These are phyloP conservation scores for cattle (Bos taurus) DNA, from an alignment of 2,113 vertebrate species.

Conservation along the genomic window DNA sequence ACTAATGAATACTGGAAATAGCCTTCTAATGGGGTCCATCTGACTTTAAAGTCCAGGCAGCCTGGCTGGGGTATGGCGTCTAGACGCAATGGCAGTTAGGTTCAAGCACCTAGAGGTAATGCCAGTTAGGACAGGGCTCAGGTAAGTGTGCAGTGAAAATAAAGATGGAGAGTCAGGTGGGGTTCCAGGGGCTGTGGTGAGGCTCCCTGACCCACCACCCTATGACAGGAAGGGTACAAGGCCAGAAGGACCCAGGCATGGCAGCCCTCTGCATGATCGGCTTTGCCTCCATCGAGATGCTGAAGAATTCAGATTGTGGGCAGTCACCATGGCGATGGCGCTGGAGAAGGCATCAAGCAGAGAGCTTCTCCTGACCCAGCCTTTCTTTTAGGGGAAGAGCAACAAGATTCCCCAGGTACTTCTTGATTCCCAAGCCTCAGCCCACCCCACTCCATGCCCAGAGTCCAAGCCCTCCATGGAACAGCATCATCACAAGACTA, in stretches of 20 bases:
- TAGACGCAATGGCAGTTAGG: neutral
- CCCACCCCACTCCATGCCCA: neutral
- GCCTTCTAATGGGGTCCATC: neutral
- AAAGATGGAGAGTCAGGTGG: neutral
- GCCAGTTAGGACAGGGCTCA: neutral
- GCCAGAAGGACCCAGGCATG: neutral
- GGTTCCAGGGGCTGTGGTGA: neutral
- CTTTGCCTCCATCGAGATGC: neutral
- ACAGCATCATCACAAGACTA: neutral
- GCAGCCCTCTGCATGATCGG: neutral
- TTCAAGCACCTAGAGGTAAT: neutral
- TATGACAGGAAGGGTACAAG: neutral
- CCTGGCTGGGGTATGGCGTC: neutral
- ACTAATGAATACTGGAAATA: neutral
- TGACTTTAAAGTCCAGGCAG: neutral
- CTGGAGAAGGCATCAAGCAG: neutral
- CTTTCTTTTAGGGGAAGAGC: neutral
- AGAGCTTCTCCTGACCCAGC: neutral
- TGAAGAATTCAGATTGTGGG: neutral
- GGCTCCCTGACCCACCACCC: neutral
- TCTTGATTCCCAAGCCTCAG: neutral
- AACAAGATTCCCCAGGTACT: neutral
- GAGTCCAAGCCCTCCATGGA: neutral
- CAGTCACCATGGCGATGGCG: neutral
- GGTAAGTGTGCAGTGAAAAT: neutral